Percentiles rank a stretch among this genome's conserved stretches.
phyloP scores from a whole-genome alignment of 1,140 invertebrate species.

The Galleria mellonella region DNA sequence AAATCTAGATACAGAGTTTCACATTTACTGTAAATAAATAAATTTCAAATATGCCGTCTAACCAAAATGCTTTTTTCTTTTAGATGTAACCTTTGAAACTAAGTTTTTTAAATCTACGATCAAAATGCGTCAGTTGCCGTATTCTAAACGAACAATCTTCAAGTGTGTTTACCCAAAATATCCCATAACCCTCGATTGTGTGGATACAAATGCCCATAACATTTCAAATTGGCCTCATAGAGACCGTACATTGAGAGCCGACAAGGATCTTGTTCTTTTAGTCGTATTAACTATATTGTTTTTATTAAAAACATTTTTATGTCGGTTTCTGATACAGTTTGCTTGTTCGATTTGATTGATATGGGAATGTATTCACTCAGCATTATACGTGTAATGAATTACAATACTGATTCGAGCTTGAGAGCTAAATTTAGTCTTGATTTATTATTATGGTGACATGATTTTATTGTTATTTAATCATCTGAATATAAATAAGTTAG shows the following conservation, averaged over 20 bases:
- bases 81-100: too few species aligned
- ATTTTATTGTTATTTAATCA: background rate
- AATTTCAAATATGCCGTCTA: too few species aligned
- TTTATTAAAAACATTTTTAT: slow-evolving; percentile 56
- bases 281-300: slow-evolving; percentile 47
- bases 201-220: slow-evolving; percentile 30
- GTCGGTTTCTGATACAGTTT: slow-evolving; percentile 35
- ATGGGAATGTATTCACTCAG: slow-evolving; percentile 41
- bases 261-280: slow-evolving; percentile 44
- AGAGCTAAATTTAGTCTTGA: slow-evolving; percentile 1
- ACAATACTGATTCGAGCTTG: background rate
- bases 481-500: background rate
- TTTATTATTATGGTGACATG: background rate
- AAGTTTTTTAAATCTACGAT: too few species aligned
- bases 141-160: slow-evolving; percentile 33
- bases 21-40: too few species aligned
- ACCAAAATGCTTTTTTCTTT: too few species aligned
- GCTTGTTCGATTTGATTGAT: slow-evolving; percentile 38
- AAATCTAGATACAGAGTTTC: too few species aligned
- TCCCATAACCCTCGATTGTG: slow-evolving; percentile 45
- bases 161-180: slow-evolving; percentile 65
- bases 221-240: slow-evolving; percentile 49
- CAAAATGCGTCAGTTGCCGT: slow-evolving; percentile 25
- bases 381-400: slow-evolving; percentile 4
- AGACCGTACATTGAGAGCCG: slow-evolving; percentile 24